A percentile compares a stretch with the other conserved stretches of the same genome.
phyloP scores from a whole-genome alignment of 1,140 invertebrate species.

The Matsumurasca onukii region DNA sequence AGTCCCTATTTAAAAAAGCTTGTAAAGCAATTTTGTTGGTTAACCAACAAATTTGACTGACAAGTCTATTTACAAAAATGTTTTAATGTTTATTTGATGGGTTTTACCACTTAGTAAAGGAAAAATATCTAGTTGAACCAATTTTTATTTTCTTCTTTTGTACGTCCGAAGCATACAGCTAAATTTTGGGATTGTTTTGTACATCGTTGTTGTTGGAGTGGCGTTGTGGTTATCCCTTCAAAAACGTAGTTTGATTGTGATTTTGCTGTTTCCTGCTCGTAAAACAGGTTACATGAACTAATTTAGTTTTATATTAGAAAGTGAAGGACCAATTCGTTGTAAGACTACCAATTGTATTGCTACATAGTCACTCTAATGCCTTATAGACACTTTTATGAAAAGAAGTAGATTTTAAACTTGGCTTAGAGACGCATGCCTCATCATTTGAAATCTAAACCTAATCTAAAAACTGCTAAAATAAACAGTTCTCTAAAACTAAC shows the following conservation, averaged over 20 bases:
- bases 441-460: not conserved
- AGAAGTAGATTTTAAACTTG: conserved; percentile 15
- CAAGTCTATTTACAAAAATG: not conserved
- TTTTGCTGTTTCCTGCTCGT: conserved; percentile 3
- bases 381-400: conserved; percentile 28
- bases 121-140: not conserved
- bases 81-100: not conserved
- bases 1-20: too few relatives aligned
- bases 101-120: not conserved
- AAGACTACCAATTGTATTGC: not conserved
- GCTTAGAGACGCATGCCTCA: not conserved
- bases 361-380: conserved; percentile 16
- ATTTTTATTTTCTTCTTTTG: not conserved
- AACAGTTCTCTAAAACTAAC: not conserved
- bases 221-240: not conserved
- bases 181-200: not conserved
- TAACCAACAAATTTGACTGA: too few relatives aligned
- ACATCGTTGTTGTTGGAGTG: not conserved
- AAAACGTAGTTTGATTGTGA: not conserved
- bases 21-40: too few relatives aligned
- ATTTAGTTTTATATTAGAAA: conserved; percentile 14
- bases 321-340: conserved; percentile 28
- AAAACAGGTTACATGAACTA: not conserved
- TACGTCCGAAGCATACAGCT: not conserved
- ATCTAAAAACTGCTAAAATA: not conserved